These are phyloP conservation scores for Brachionus asplanchnoidis DNA, from an alignment of 1,140 invertebrate genomes.

Conservation along the genomic window DNA sequence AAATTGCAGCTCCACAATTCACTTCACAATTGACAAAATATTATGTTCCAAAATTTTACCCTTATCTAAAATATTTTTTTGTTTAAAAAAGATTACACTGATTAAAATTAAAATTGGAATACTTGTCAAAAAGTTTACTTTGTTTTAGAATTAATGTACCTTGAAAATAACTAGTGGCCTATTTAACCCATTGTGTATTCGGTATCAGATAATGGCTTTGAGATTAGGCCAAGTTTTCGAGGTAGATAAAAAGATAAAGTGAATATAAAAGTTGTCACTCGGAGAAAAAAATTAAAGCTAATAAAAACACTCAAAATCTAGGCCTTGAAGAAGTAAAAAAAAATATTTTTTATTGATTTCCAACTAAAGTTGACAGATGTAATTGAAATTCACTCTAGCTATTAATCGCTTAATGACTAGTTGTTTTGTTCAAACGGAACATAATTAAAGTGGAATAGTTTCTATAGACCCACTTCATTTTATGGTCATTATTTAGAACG, in stretches of 20 bases:
- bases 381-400: slow-evolving; percentile 14
- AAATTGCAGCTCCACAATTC: no score
- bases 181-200: not conserved
- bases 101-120: not conserved
- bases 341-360: slow-evolving; percentile 12
- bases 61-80: no score
- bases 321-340: slow-evolving; percentile 28
- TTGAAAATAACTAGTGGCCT: not conserved
- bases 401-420: slow-evolving; percentile 19
- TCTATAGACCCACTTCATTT: not conserved
- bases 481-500: not conserved
- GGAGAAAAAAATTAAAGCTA: not conserved
- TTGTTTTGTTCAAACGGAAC: slow-evolving; percentile 4
- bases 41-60: no score
- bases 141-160: not conserved
- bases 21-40: no score
- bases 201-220: not conserved
- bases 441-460: slow-evolving; percentile 6
- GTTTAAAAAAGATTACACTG: no score
- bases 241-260: slow-evolving; percentile 1
- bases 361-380: slow-evolving; percentile 8
- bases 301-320: slow-evolving; percentile 6
- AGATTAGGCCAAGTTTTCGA: not conserved
- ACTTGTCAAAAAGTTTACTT: not conserved
- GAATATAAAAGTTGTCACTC: not conserved